A percentile compares a stretch with the other conserved stretches of the same genome.
Evolutionary conservation across 2,888 invertebrate genomes (phyloP).

Genomic region (Thymelicus acteon): DNA sequence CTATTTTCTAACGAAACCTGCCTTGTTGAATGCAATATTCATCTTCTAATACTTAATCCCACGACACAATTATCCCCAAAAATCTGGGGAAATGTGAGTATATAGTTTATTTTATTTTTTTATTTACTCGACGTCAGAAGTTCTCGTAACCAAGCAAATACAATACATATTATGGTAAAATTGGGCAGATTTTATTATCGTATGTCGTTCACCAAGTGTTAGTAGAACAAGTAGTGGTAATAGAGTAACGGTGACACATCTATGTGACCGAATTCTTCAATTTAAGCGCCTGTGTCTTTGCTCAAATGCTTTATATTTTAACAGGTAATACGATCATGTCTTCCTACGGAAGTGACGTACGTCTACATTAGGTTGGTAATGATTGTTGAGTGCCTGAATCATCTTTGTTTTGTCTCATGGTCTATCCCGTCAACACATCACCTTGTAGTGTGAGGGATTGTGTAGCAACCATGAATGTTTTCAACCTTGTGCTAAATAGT

Average conservation of each 20-base stretch:
- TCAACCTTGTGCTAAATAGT: too few species aligned
- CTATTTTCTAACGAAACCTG: too few species aligned
- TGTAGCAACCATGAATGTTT: too few species aligned
- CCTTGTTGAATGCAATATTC: too few species aligned
- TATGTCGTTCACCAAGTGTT: background rate
- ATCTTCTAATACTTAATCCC: too few species aligned
- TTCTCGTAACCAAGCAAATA: too few species aligned
- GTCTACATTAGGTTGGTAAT: slow-evolving; percentile 10
- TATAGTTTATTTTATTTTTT: too few species aligned
- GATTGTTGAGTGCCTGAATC: slow-evolving; percentile 10
- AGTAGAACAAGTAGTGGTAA: slow-evolving; percentile 9
- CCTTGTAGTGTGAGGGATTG: too few species aligned
- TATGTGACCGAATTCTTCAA: slow-evolving; percentile 50
- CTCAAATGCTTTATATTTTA: slow-evolving; percentile 34
- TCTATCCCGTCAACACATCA: background rate
- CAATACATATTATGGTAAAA: too few species aligned
- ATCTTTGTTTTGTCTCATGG: slow-evolving; percentile 23
- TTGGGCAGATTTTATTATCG: background rate
- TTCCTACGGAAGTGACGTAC: slow-evolving; percentile 23
- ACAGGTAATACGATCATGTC: slow-evolving; percentile 25
- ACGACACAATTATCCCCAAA: too few species aligned
- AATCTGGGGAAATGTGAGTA: too few species aligned
- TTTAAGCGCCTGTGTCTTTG: slow-evolving; percentile 23
- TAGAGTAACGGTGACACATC: slow-evolving; percentile 43
- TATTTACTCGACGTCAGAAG: too few species aligned